Percentiles rank a stretch among this genome's conserved stretches.
phyloP scores from a whole-genome alignment of 2,888 invertebrate species.

The Ophion costatus region DNA sequence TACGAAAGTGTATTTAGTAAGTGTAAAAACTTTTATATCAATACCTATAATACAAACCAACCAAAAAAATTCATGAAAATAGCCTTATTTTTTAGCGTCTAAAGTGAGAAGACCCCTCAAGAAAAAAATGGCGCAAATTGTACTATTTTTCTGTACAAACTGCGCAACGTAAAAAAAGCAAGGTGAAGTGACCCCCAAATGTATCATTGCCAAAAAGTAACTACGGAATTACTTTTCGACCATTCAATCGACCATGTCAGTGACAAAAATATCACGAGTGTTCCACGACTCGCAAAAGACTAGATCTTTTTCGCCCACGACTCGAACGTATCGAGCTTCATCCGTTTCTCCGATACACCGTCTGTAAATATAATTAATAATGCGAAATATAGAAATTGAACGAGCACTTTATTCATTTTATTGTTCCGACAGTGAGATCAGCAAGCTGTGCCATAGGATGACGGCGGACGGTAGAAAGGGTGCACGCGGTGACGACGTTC shows the following conservation, averaged over 20 bases:
- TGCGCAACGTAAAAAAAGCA: not conserved
- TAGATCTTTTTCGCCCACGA: not conserved
- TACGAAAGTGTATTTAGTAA: too few species aligned
- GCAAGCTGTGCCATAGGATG: conserved; percentile 64
- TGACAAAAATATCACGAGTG: not conserved
- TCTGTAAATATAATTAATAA: conserved; percentile 45
- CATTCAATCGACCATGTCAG: not conserved
- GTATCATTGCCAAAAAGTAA: not conserved
- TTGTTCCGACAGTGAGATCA: conserved; percentile 29
- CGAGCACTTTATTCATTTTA: not conserved
- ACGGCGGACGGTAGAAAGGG: conserved; percentile 72
- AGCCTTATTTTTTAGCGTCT: too few species aligned
- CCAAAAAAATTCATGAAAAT: too few species aligned
- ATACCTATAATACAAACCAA: too few species aligned
- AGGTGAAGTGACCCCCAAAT: not conserved
- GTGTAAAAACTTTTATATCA: too few species aligned
- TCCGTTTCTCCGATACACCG: conserved; percentile 20
- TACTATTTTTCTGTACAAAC: not conserved
- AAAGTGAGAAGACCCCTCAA: too few species aligned
- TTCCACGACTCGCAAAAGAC: not conserved
- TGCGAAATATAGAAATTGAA: conserved; percentile 26
- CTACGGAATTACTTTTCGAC: not conserved
- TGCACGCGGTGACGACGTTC: conserved; percentile 69
- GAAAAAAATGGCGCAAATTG: too few species aligned
- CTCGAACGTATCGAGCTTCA: not conserved